These are phyloP conservation scores for Hymenochirus boettgeri DNA, from an alignment of 2,113 vertebrate genomes.

Conservation along the genomic window DNA sequence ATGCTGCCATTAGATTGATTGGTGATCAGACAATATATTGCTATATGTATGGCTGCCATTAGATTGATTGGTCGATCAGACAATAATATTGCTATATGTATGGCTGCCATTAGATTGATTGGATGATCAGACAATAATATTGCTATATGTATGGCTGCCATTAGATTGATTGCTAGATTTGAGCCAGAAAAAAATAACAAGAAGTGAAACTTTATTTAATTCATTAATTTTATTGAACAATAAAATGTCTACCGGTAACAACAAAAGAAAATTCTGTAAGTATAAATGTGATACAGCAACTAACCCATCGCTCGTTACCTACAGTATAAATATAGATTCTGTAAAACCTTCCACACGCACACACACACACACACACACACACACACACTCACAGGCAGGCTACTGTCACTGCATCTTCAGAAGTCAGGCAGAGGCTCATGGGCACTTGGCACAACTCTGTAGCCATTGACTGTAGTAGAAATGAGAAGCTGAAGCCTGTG, in stretches of 20 bases:
- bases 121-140: too few species aligned
- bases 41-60: too few species aligned
- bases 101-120: too few species aligned
- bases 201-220: conserved; percentile 51
- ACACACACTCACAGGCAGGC: conserved; percentile 12
- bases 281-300: conserved; percentile 75
- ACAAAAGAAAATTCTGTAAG: conserved; percentile 74
- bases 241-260: conserved; percentile 75
- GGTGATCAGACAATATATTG: too few species aligned
- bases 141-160: too few species aligned
- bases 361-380: conserved; percentile 41
- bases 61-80: too few species aligned
- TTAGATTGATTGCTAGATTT: too few species aligned
- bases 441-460: background rate
- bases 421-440: conserved; percentile 1
- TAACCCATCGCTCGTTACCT: conserved; percentile 78
- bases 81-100: too few species aligned
- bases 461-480: background rate
- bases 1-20: too few species aligned
- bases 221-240: conserved; percentile 77
- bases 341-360: conserved; percentile 63
- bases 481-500: background rate
- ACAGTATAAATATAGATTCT: conserved; percentile 70
- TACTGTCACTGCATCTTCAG: conserved; percentile 5
- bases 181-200: background rate